phyloP scores from a whole-genome alignment of 2,888 invertebrate species.

The Dasysyrphus albostriatus region DNA sequence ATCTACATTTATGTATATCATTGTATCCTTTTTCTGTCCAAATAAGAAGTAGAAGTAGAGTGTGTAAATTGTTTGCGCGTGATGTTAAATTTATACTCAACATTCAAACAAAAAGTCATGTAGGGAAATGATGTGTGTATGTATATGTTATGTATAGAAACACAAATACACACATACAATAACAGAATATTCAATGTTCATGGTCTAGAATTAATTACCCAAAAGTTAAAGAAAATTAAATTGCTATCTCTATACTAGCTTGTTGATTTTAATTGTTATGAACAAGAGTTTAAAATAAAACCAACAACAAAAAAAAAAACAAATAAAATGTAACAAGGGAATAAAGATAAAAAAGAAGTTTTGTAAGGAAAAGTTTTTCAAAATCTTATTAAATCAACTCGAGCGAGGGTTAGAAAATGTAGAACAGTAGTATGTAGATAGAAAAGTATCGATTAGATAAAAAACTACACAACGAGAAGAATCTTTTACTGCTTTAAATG shows the following conservation, averaged over 20 bases:
- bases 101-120: background rate
- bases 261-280: conserved; percentile 13
- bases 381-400: conserved; percentile 10
- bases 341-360: background rate
- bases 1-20: background rate
- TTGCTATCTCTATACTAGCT: background rate
- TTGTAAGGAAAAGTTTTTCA: background rate
- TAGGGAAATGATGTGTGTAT: background rate
- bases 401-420: conserved; percentile 1
- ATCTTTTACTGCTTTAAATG: background rate
- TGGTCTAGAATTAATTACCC: conserved; percentile 26
- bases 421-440: background rate
- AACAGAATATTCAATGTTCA: background rate
- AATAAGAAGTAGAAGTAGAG: background rate
- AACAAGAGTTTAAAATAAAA: background rate
- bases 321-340: background rate
- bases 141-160: background rate
- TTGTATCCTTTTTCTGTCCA: background rate
- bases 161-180: background rate
- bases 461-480: background rate
- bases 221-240: conserved; percentile 27
- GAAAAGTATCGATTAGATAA: conserved; percentile 2
- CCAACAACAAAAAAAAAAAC: background rate
- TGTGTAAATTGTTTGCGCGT: background rate
- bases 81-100: conserved; percentile 14